phyloP scores from a whole-genome alignment of 2,888 invertebrate species.

The Sialis lutaria region DNA sequence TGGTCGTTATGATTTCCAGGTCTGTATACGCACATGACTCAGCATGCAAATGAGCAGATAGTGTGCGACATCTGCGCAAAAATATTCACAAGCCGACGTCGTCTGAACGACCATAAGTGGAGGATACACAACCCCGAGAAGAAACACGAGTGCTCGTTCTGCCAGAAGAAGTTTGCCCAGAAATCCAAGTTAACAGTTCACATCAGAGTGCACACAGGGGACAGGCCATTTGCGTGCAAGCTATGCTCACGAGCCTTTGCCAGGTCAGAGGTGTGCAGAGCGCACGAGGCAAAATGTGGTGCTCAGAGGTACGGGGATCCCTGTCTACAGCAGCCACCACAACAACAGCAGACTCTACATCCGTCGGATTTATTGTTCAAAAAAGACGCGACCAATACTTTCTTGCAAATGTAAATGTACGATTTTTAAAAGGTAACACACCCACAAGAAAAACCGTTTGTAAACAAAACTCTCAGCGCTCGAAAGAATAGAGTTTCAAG shows the following conservation, averaged over 20 bases:
- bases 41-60: constrained; percentile 4
- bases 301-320: background rate
- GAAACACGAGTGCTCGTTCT: constrained; percentile 12
- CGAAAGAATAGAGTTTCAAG: no score
- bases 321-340: background rate
- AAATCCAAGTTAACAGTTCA: constrained; percentile 13
- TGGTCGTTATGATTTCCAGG: background rate
- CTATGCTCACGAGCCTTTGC: constrained; percentile 8
- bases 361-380: no score
- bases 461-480: no score
- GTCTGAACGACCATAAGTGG: constrained; percentile 14
- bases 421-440: no score
- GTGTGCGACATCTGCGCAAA: constrained; percentile 15
- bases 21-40: constrained; percentile 4
- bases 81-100: constrained; percentile 13
- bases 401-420: no score
- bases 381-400: no score
- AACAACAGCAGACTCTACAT: background rate
- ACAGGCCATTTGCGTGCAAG: constrained; percentile 13
- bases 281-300: constrained; percentile 2
- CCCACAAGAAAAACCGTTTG: no score
- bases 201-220: constrained; percentile 12
- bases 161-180: constrained; percentile 13
- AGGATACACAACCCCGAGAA: constrained; percentile 12
- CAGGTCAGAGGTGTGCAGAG: constrained; percentile 4